These are phyloP conservation scores for Chymomyza procnemis DNA, from an alignment of 2,888 invertebrate species.

Conservation along the genomic window DNA sequence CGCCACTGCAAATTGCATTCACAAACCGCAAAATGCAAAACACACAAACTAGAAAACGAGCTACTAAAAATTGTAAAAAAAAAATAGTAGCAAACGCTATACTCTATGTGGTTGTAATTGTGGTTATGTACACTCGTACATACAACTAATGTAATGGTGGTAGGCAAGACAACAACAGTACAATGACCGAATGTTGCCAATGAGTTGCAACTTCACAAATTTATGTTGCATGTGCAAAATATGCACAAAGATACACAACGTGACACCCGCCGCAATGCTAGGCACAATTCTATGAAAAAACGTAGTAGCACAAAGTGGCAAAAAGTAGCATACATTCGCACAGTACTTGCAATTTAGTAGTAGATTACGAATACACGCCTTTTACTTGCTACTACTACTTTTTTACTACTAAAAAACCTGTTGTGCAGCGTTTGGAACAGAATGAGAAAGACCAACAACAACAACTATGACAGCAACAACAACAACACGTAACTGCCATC, in stretches of 20 bases:
- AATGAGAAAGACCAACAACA: slow-evolving; percentile 2
- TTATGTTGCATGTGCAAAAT: slow-evolving; percentile 33
- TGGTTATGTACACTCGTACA: slow-evolving; percentile 10
- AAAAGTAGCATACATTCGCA: neutral
- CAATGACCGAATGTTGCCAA: slow-evolving; percentile 61
- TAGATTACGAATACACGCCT: too few relatives aligned
- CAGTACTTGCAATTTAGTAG: neutral
- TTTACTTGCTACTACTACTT: slow-evolving; percentile 5
- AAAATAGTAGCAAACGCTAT: slow-evolving; percentile 33
- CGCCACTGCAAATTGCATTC: neutral
- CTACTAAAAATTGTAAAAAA: too few relatives aligned
- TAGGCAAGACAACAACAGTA: slow-evolving; percentile 44
- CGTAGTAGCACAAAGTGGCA: slow-evolving; percentile 47
- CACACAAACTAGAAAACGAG: slow-evolving; percentile 37
- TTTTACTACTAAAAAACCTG: slow-evolving; percentile 30
- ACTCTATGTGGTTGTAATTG: slow-evolving; percentile 20
- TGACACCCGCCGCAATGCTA: slow-evolving; percentile 31
- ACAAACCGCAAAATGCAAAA: slow-evolving; percentile 23
- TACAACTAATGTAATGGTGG: slow-evolving; percentile 10
- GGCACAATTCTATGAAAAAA: slow-evolving; percentile 28
- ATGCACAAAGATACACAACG: slow-evolving; percentile 16
- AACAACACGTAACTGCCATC: slow-evolving; percentile 17
- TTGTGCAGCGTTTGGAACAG: slow-evolving; percentile 12
- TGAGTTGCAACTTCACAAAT: slow-evolving; percentile 30
- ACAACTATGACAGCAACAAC: slow-evolving; percentile 15